Evolutionary conservation across 2,113 vertebrate genomes (phyloP).

Genomic region (Ancistrus triradiatus): DNA sequence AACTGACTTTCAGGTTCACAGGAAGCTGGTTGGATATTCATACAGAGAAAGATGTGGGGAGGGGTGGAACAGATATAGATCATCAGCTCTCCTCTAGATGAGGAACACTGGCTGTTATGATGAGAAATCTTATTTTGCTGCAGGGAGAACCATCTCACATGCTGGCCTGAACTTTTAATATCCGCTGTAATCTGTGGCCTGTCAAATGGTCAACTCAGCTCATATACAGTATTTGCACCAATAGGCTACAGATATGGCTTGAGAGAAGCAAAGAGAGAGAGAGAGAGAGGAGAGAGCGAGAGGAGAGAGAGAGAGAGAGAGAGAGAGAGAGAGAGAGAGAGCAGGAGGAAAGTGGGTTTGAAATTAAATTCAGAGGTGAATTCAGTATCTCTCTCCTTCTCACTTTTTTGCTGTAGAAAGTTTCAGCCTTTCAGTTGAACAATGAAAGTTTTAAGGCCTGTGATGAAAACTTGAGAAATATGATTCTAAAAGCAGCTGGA

Average conservation of each 20-base stretch:
- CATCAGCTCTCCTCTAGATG: too few species aligned
- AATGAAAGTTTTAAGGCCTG: slow-evolving; percentile 62
- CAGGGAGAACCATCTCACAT: too few species aligned
- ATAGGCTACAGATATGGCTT: too few species aligned
- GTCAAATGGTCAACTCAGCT: too few species aligned
- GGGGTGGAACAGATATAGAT: too few species aligned
- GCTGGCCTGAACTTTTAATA: too few species aligned
- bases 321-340: background rate
- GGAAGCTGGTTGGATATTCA: background rate
- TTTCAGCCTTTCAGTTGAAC: slow-evolving; percentile 43
- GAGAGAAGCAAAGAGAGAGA: background rate
- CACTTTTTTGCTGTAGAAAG: slow-evolving; percentile 15
- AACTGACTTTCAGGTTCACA: too few species aligned
- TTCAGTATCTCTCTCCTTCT: slow-evolving; percentile 11
- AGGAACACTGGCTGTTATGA: too few species aligned
- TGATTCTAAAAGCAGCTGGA: slow-evolving; percentile 61
- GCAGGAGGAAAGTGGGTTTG: background rate
- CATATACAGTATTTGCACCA: too few species aligned
- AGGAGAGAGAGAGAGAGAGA: slow-evolving; percentile 2
- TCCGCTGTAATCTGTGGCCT: too few species aligned
- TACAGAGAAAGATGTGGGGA: background rate
- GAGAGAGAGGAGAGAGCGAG: slow-evolving; percentile 3
- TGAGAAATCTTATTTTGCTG: too few species aligned
- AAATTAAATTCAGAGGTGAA: slow-evolving; percentile 7
- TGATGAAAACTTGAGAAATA: slow-evolving; percentile 68